Conservation (phyloP, 2,113 vertebrate genomes). For the Siphamia tubifer region DNA sequence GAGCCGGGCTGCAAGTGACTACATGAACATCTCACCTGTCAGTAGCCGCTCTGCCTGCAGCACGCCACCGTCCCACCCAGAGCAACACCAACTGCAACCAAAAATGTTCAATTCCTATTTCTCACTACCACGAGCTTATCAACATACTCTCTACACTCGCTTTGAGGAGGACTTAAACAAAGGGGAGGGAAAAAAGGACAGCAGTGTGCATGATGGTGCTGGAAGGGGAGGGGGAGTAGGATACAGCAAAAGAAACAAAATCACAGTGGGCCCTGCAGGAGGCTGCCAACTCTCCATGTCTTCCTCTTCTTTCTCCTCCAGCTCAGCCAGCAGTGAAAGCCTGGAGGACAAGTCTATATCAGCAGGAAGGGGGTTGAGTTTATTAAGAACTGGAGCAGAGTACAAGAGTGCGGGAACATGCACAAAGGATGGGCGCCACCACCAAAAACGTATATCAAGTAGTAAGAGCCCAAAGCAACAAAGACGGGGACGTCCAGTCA, state of each 20-base stretch:
- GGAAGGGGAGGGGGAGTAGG: slow-evolving; percentile 60
- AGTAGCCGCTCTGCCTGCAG: slow-evolving; percentile 76
- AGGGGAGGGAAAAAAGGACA: slow-evolving; percentile 65
- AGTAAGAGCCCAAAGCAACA: slow-evolving; percentile 73
- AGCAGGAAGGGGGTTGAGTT: slow-evolving; percentile 64
- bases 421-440: slow-evolving; percentile 69
- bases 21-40: slow-evolving; percentile 84
- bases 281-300: slow-evolving; percentile 78
- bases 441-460: slow-evolving; percentile 68
- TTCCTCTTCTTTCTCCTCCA: slow-evolving; percentile 84
- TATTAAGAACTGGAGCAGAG: slow-evolving; percentile 65
- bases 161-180: slow-evolving; percentile 78
- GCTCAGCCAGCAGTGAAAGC: slow-evolving; percentile 86
- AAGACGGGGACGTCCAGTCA: slow-evolving; percentile 69
- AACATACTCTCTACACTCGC: slow-evolving; percentile 73
- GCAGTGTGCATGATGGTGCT: slow-evolving; percentile 33
- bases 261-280: slow-evolving; percentile 53
- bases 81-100: slow-evolving; percentile 74
- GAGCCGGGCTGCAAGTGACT: slow-evolving; percentile 74
- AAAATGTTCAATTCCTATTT: slow-evolving; percentile 81
- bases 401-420: slow-evolving; percentile 65
- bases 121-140: slow-evolving; percentile 80
- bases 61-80: slow-evolving; percentile 75
- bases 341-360: slow-evolving; percentile 79
- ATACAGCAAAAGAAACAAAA: slow-evolving; percentile 73